Conservation (phyloP, 2,888 invertebrate species). For the Dryobotodes eremita region DNA sequence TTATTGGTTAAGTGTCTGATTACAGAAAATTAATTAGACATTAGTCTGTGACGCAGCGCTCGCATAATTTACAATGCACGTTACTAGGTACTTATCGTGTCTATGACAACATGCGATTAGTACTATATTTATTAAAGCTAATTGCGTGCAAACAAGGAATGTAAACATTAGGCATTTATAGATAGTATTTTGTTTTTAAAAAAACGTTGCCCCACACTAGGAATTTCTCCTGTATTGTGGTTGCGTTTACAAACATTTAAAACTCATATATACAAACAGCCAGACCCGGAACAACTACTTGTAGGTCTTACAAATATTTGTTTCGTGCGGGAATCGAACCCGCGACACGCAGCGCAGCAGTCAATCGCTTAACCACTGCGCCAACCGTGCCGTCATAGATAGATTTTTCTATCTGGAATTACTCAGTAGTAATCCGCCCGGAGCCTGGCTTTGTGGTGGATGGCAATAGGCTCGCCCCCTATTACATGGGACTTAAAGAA, state of each 20-base stretch:
- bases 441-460: not conserved
- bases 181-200: not conserved
- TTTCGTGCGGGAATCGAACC: too few relatives aligned
- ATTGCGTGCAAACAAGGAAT: not conserved
- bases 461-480: not conserved
- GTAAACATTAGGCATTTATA: not conserved
- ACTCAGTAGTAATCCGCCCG: not conserved
- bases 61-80: not conserved
- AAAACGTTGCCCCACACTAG: too few relatives aligned
- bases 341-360: too few relatives aligned
- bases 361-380: too few relatives aligned
- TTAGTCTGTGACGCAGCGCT: not conserved
- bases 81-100: not conserved
- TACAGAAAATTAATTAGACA: not conserved
- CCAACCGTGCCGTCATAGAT: too few relatives aligned
- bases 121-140: not conserved
- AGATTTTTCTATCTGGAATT: not conserved
- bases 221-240: too few relatives aligned
- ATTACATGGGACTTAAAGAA: not conserved
- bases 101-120: not conserved
- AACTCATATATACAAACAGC: too few relatives aligned
- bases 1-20: constrained; percentile 26
- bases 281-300: too few relatives aligned
- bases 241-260: too few relatives aligned
- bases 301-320: too few relatives aligned